These are phyloP conservation scores for Lota lota DNA, from an alignment of 2,113 vertebrate species.

Conservation along the genomic window DNA sequence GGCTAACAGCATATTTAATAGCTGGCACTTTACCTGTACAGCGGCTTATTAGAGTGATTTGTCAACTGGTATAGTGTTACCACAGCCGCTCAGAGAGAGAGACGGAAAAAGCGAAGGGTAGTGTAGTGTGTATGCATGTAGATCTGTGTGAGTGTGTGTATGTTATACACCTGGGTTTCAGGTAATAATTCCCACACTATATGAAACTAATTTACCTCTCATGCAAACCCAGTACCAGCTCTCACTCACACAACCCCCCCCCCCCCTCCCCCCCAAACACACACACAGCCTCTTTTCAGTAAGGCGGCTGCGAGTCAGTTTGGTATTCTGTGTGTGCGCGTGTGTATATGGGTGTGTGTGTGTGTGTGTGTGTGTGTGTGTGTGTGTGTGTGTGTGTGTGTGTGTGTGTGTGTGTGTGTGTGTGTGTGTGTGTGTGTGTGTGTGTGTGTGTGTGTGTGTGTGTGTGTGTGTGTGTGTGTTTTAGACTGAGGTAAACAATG, in stretches of 20 bases:
- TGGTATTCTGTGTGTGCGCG: too few relatives aligned
- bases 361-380: too few relatives aligned
- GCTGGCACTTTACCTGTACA: constrained; percentile 75
- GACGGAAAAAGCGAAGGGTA: neutral
- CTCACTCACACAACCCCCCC: constrained; percentile 18
- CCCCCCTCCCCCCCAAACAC: constrained; percentile 12
- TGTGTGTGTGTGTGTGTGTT: constrained; percentile 27
- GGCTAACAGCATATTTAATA: constrained; percentile 75
- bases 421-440: neutral
- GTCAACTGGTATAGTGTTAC: constrained; percentile 81
- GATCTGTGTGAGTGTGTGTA: too few relatives aligned
- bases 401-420: neutral
- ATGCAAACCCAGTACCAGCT: constrained; percentile 32
- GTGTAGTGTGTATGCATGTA: too few relatives aligned
- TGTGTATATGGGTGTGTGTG: too few relatives aligned
- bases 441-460: constrained; percentile 53
- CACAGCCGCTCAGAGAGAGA: constrained; percentile 6
- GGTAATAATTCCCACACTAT: constrained; percentile 31
- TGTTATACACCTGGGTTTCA: constrained; percentile 24
- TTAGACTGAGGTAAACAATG: constrained; percentile 72
- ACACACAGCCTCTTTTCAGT: neutral
- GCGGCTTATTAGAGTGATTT: constrained; percentile 83
- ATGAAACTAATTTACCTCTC: constrained; percentile 35
- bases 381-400: neutral
- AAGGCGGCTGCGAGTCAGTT: too few relatives aligned